Evolutionary conservation across 2,797 vertebrate genomes (phyloP).

Genomic region (Molossus molossus): DNA sequence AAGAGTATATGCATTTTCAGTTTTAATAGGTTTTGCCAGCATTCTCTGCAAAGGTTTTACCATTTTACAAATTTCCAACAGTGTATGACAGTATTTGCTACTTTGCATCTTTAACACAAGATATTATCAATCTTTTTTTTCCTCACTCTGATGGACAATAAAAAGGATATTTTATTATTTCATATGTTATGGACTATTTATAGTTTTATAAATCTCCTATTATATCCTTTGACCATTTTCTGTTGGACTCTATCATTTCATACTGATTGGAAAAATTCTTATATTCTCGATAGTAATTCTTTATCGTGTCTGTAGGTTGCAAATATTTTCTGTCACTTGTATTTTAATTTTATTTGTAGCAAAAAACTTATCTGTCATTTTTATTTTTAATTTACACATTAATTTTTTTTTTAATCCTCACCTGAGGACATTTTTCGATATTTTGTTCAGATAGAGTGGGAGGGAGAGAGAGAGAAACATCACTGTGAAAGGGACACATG

Average conservation of each 20-base stretch:
- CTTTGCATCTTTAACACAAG: constrained; percentile 8
- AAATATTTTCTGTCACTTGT: constrained; percentile 29
- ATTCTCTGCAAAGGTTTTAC: background rate
- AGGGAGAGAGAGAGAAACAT: too few species aligned
- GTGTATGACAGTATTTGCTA: background rate
- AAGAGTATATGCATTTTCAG: background rate
- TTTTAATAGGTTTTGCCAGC: constrained; percentile 32
- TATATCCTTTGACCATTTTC: constrained; percentile 45
- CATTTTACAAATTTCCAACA: constrained; percentile 34
- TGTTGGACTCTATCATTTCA: background rate
- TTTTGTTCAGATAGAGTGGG: too few species aligned
- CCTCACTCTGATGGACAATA: background rate
- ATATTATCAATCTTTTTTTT: background rate
- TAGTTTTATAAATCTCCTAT: background rate
- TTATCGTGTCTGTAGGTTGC: background rate
- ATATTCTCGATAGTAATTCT: constrained; percentile 37
- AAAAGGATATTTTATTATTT: constrained; percentile 23
- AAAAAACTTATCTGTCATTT: constrained; percentile 48
- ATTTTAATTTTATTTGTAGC: constrained; percentile 62
- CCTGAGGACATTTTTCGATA: too few species aligned
- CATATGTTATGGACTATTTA: constrained; percentile 39
- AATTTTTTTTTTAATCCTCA: background rate
- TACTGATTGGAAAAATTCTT: constrained; percentile 12
- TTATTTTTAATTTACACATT: constrained; percentile 30
- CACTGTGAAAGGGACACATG: too few species aligned